A percentile compares a stretch with the other conserved stretches of the same genome.
Evolutionary conservation across 2,797 vertebrate genomes (phyloP).

Genomic region (Coregonus suidteri): DNA sequence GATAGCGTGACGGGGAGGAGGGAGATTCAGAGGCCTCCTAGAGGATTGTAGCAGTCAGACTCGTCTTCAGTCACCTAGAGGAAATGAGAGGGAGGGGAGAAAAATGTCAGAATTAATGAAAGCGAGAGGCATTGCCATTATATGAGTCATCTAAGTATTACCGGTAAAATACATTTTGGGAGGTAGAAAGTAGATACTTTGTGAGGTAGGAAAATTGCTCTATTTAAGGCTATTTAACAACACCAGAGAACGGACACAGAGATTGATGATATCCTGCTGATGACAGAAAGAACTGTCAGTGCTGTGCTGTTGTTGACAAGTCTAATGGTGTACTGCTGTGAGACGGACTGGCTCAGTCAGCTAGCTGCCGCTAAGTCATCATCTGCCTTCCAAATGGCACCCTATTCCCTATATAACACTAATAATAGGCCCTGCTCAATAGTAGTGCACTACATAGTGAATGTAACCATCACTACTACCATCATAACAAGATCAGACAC

Average conservation of each 20-base stretch:
- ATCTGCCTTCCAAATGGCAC: no score
- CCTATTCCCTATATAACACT: no score
- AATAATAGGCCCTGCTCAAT: no score
- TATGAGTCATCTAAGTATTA: neutral
- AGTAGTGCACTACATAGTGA: neutral
- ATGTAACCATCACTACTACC: neutral
- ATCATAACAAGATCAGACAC: neutral
- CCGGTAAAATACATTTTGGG: neutral
- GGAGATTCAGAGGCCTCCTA: slow-evolving; percentile 49
- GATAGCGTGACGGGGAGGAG: neutral
- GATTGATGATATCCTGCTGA: no score
- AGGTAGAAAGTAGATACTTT: neutral
- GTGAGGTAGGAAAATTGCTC: neutral
- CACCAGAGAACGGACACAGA: neutral
- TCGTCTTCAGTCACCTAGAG: slow-evolving; percentile 72
- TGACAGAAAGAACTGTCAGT: no score
- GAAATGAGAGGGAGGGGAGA: slow-evolving; percentile 19
- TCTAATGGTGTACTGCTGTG: no score
- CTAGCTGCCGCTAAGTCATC: no score
- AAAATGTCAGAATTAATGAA: slow-evolving; percentile 50
- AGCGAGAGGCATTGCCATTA: neutral
- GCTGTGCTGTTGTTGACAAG: no score
- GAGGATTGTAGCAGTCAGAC: slow-evolving; percentile 52
- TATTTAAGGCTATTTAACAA: neutral
- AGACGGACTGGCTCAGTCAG: no score